Conservation (phyloP, 1,140 invertebrate genomes). For the Zelostemma sp. region DNA sequence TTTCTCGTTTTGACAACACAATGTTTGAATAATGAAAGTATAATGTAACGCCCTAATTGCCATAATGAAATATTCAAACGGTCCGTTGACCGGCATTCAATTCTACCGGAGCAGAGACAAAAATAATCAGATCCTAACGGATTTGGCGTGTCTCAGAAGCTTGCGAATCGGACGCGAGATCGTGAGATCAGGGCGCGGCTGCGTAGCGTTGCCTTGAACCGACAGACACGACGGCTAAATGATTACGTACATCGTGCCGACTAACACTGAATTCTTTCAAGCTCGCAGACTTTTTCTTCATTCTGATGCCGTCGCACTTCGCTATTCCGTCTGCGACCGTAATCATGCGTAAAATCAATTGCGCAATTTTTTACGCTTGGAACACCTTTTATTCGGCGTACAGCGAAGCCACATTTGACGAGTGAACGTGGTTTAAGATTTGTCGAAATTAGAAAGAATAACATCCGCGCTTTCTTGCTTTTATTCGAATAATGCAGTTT, state of each 20-base stretch:
- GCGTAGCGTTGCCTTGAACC: conserved; percentile 47
- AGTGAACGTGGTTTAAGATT: conserved; percentile 7
- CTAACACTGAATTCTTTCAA: conserved; percentile 32
- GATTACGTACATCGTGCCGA: conserved; percentile 39
- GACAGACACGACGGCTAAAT: conserved; percentile 29
- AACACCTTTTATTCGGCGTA: conserved; percentile 33
- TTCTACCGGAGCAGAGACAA: neutral
- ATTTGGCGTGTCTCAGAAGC: conserved; percentile 8
- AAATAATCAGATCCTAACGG: conserved; percentile 2
- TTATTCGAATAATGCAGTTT: too few species aligned
- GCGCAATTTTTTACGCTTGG: conserved; percentile 38
- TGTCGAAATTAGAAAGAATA: too few species aligned
- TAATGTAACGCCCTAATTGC: neutral
- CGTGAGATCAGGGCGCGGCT: conserved; percentile 37
- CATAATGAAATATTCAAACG: conserved; percentile 2
- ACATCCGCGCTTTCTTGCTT: too few species aligned
- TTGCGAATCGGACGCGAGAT: conserved; percentile 22
- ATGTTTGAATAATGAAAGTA: neutral
- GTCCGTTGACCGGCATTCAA: neutral
- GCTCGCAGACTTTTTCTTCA: conserved; percentile 30
- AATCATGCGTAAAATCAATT: conserved; percentile 47
- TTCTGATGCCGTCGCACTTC: conserved; percentile 36
- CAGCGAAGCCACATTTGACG: neutral
- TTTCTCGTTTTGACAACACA: conserved; percentile 14
- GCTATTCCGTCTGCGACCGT: conserved; percentile 36